phyloP scores from a whole-genome alignment of 2,797 vertebrate species.

The Pseudomugil gertrudae region DNA sequence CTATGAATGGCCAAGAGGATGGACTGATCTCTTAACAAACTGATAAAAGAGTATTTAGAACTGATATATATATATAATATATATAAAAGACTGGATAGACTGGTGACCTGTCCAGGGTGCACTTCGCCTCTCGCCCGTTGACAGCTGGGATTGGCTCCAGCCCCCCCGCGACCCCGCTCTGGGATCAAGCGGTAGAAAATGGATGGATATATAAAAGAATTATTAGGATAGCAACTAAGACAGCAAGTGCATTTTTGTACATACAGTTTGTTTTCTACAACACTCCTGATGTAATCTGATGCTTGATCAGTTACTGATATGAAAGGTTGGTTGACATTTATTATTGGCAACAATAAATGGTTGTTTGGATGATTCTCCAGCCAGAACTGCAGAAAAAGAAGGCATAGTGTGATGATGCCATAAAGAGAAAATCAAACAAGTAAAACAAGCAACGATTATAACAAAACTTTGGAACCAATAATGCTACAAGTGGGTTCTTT shows the following conservation, averaged over 20 bases:
- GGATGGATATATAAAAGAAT: too few species aligned
- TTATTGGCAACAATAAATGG: not conserved
- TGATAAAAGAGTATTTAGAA: constrained; percentile 31
- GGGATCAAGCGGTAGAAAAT: too few species aligned
- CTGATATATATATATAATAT: too few species aligned
- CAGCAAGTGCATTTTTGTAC: constrained; percentile 34
- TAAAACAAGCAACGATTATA: not conserved
- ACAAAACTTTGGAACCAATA: not conserved
- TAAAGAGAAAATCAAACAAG: not conserved
- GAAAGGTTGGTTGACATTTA: not conserved
- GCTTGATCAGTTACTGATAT: not conserved
- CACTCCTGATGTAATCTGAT: too few species aligned
- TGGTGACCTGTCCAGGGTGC: too few species aligned
- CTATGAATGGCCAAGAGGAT: constrained; percentile 50
- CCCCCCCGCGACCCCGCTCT: too few species aligned
- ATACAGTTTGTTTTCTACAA: constrained; percentile 41
- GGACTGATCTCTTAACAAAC: constrained; percentile 35
- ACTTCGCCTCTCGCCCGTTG: too few species aligned
- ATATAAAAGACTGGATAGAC: too few species aligned
- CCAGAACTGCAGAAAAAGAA: not conserved
- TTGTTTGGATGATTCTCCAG: not conserved
- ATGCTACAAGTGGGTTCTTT: not conserved
- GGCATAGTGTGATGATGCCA: not conserved
- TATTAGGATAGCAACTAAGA: constrained; percentile 27
- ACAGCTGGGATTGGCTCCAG: too few species aligned